A percentile compares a stretch with the other conserved stretches of the same genome.
Conservation (phyloP, 2,797 vertebrate genomes). For the Cynodonichthys magdalenae region DNA sequence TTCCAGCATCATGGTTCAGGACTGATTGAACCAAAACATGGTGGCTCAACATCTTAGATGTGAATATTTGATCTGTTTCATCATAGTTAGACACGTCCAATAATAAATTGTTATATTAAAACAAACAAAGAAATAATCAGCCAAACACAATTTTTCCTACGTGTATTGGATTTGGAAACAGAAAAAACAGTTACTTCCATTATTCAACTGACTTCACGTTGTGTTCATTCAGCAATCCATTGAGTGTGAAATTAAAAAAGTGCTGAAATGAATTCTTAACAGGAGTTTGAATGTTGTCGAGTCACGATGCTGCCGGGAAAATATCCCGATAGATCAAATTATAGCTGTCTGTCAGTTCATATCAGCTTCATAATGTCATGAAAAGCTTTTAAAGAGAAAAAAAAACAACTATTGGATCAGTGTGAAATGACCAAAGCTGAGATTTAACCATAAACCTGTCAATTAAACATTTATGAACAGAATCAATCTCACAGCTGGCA, state of each 20-base stretch:
- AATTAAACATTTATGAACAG: neutral
- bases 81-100: neutral
- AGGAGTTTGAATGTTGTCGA: neutral
- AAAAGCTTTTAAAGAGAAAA: neutral
- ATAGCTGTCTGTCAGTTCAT: neutral
- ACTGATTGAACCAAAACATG: constrained; percentile 1
- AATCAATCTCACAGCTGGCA: neutral
- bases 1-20: neutral
- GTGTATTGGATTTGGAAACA: neutral
- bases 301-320: neutral
- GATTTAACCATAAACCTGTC: neutral
- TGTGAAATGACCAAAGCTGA: neutral
- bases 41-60: neutral
- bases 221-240: neutral
- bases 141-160: too few species aligned
- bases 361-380: neutral
- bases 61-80: constrained; percentile 4
- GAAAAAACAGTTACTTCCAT: neutral
- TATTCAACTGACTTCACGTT: neutral
- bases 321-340: neutral
- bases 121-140: too few species aligned
- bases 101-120: neutral
- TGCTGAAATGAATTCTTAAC: neutral
- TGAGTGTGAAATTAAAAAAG: constrained; percentile 4
- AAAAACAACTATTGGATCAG: neutral